Conservation (phyloP, 92 coral and sea anemone species). For the Porites lobata region DNA sequence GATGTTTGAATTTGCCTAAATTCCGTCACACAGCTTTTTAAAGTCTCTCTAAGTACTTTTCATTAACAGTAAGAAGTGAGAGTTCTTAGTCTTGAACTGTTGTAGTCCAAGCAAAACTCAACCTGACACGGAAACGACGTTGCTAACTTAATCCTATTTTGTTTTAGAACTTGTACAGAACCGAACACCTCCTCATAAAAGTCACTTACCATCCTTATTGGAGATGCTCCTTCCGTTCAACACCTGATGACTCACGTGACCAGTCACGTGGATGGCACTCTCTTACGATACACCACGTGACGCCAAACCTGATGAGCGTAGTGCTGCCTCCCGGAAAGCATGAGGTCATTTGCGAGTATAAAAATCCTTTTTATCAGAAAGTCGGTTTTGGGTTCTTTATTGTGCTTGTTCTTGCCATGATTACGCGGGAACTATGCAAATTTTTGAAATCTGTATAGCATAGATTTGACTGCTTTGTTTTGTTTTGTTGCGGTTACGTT, state of each 20-base stretch:
- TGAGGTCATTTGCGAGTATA: conserved; percentile 70
- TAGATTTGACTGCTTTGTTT: not conserved
- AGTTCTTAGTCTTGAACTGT: not conserved
- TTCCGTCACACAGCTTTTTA: no score
- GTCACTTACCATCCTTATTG: conserved; percentile 88
- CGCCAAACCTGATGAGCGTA: conserved; percentile 87
- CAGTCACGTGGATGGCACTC: conserved; percentile 68
- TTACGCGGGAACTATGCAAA: conserved; percentile 11
- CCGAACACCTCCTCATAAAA: conserved; percentile 84
- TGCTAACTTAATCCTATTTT: not conserved
- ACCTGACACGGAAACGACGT: not conserved
- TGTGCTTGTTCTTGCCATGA: conserved; percentile 20
- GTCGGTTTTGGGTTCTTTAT: conserved; percentile 68
- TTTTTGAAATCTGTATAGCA: not conserved
- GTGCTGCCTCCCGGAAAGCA: conserved; percentile 79
- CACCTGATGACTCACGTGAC: conserved; percentile 36
- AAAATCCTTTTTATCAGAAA: conserved; percentile 85
- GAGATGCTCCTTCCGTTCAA: conserved; percentile 61
- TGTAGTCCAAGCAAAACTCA: not conserved
- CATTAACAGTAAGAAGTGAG: no score
- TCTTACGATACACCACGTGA: conserved; percentile 71
- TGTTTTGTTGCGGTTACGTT: not conserved
- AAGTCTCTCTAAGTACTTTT: no score
- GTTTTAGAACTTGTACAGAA: conserved; percentile 49
- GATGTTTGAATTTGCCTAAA: no score